Percentiles rank a stretch among this genome's conserved stretches.
Evolutionary conservation across 2,888 invertebrate species (phyloP).

Genomic region (Lymantria dispar): DNA sequence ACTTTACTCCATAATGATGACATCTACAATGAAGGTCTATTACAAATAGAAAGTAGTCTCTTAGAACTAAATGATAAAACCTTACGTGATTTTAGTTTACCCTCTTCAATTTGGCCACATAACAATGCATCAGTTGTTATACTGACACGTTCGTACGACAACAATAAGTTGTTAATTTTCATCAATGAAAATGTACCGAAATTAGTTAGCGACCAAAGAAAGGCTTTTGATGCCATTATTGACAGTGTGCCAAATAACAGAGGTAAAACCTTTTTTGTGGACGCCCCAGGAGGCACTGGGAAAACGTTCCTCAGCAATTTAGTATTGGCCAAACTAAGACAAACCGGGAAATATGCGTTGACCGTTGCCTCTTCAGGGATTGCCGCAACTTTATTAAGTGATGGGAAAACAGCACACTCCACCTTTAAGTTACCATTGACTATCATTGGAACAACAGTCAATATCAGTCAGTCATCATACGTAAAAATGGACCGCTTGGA

Average conservation of each 20-base stretch:
- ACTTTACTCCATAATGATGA: conserved; percentile 1
- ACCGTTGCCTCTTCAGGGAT: conserved; percentile 17
- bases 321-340: conserved; percentile 3
- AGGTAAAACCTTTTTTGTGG: background rate
- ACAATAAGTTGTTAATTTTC: conserved; percentile 17
- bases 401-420: conserved; percentile 19
- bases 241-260: conserved; percentile 13
- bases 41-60: conserved; percentile 23
- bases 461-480: conserved; percentile 23
- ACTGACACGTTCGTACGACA: conserved; percentile 13
- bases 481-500: conserved; percentile 36
- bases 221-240: conserved; percentile 18
- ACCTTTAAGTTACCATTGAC: conserved; percentile 22
- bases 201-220: conserved; percentile 20
- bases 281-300: conserved; percentile 1
- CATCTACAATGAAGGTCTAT: conserved; percentile 6
- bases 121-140: conserved; percentile 14
- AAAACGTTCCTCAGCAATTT: conserved; percentile 1
- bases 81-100: conserved; percentile 26
- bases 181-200: conserved; percentile 10
- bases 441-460: conserved; percentile 22
- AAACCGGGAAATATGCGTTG: conserved; percentile 2
- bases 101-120: conserved; percentile 15
- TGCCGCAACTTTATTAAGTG: conserved; percentile 10
- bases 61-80: conserved; percentile 19